Conservation (phyloP, 2,113 vertebrate species). For the Otolemur garnettii region DNA sequence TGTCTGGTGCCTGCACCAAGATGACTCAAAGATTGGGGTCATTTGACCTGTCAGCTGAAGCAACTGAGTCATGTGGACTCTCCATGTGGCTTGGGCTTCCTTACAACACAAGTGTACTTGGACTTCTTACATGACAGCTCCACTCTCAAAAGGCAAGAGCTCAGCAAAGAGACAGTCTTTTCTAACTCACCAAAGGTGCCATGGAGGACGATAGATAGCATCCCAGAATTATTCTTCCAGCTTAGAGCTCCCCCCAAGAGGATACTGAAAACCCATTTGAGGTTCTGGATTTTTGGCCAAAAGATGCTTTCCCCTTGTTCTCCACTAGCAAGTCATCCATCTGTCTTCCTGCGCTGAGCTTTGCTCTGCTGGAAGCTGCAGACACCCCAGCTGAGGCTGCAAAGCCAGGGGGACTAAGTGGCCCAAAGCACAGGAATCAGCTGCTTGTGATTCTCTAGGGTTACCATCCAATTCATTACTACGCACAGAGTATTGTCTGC, state of each 20-base stretch:
- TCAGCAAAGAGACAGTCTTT: neutral
- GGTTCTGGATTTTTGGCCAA: neutral
- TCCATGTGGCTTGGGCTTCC: neutral
- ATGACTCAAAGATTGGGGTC: neutral
- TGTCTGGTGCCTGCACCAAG: neutral
- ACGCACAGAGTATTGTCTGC: neutral
- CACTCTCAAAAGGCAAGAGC: neutral
- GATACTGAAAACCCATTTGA: neutral
- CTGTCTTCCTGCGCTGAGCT: neutral
- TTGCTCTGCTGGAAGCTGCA: neutral
- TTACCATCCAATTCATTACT: neutral
- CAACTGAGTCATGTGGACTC: fast-evolving
- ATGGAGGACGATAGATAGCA: fast-evolving
- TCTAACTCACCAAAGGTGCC: neutral
- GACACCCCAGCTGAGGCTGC: conserved; percentile 22
- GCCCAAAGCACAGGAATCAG: neutral
- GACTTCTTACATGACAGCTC: neutral
- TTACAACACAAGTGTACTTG: neutral
- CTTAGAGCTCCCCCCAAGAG: neutral
- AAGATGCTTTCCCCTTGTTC: neutral
- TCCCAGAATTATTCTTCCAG: neutral
- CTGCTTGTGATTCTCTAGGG: conserved; percentile 10
- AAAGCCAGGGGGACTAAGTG: conserved; percentile 35
- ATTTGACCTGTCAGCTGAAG: neutral
- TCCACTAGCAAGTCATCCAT: neutral